Percentiles rank a stretch among this genome's conserved stretches.
These are phyloP conservation scores for Pogonocherus hispidulus DNA, from an alignment of 2,888 invertebrate species.

Conservation along the genomic window DNA sequence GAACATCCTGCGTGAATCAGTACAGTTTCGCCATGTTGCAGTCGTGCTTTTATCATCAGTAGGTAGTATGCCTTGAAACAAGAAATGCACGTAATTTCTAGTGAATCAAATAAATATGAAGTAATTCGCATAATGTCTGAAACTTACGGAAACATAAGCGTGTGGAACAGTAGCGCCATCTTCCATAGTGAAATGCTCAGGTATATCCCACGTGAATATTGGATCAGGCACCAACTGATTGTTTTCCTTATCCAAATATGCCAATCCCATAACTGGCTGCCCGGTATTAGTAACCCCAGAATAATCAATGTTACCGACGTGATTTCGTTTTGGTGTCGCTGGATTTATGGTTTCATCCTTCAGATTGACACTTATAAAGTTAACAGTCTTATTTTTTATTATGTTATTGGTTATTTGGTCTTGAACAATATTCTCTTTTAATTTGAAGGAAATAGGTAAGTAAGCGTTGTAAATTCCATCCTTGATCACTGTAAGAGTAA, in stretches of 20 bases:
- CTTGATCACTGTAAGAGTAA: slow-evolving; percentile 83
- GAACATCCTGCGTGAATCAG: slow-evolving; percentile 73
- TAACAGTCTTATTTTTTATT: slow-evolving; percentile 56
- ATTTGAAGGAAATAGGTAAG: slow-evolving; percentile 57
- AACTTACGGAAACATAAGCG: slow-evolving; percentile 77
- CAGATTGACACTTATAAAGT: slow-evolving; percentile 63
- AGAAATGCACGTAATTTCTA: not conserved
- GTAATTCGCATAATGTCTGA: not conserved
- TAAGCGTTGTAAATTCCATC: slow-evolving; percentile 66
- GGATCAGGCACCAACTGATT: slow-evolving; percentile 63
- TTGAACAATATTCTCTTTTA: slow-evolving; percentile 53
- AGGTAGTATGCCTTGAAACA: slow-evolving; percentile 66
- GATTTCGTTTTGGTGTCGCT: slow-evolving; percentile 52
- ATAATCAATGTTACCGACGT: slow-evolving; percentile 65
- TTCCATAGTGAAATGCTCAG: slow-evolving; percentile 79
- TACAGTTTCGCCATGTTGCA: slow-evolving; percentile 68
- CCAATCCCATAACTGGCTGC: slow-evolving; percentile 78
- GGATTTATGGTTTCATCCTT: slow-evolving; percentile 62
- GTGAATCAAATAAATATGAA: not conserved
- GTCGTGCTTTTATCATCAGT: slow-evolving; percentile 65
- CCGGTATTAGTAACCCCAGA: slow-evolving; percentile 67
- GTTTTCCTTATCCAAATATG: slow-evolving; percentile 63
- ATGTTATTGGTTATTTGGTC: slow-evolving; percentile 43
- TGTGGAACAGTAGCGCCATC: slow-evolving; percentile 86
- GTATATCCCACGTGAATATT: slow-evolving; percentile 76